Percentiles rank a stretch among this genome's conserved stretches.
Evolutionary conservation across 2,797 vertebrate species (phyloP).

Genomic region (Iguana delicatissima): DNA sequence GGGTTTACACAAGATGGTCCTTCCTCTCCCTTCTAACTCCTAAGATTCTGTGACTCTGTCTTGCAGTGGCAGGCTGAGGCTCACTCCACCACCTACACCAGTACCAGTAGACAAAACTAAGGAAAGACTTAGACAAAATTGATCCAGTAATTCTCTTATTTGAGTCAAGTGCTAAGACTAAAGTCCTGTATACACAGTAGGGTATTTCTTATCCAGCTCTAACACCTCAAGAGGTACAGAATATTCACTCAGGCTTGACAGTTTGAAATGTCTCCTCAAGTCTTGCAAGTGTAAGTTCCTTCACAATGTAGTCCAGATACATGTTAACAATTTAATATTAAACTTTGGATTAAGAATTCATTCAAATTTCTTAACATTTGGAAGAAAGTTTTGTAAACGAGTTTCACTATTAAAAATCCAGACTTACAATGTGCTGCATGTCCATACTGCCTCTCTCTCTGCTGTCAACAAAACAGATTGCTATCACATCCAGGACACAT

Average conservation of each 20-base stretch:
- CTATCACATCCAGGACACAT: neutral
- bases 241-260: neutral
- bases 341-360: constrained; percentile 78
- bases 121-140: neutral
- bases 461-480: constrained; percentile 26
- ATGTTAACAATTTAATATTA: constrained; percentile 79
- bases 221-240: neutral
- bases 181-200: neutral
- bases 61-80: no score
- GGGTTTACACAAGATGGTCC: no score
- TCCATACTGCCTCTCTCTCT: constrained; percentile 55
- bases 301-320: constrained; percentile 65
- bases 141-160: neutral
- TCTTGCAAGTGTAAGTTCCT: constrained; percentile 63
- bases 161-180: neutral
- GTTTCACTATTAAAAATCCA: constrained; percentile 75
- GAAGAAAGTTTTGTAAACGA: constrained; percentile 73
- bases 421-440: constrained; percentile 42
- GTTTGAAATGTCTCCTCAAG: constrained; percentile 28
- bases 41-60: no score
- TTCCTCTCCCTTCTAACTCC: no score
- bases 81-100: no score
- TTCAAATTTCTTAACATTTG: constrained; percentile 73
- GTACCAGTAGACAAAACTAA: neutral
- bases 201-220: neutral